A percentile compares a stretch with the other conserved stretches of the same genome.
Evolutionary conservation across 2,888 invertebrate species (phyloP).

Genomic region (Brachyptera risi): DNA sequence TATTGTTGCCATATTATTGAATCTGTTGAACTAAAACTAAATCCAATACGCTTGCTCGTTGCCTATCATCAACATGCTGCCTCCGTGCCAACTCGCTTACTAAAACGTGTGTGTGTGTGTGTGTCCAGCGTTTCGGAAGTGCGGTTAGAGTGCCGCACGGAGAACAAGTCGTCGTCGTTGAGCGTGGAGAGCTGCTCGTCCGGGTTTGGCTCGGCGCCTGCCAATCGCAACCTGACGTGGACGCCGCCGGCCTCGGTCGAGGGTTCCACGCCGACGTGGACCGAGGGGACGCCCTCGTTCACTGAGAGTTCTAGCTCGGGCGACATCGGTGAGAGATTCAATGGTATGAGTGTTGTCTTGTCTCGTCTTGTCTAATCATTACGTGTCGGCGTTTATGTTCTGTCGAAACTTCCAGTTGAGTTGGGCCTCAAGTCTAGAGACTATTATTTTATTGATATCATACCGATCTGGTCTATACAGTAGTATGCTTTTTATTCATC

Average conservation of each 20-base stretch:
- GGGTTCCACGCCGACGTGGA: conserved; percentile 96
- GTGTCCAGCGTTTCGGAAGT: conserved; percentile 70
- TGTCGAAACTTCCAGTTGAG: too few relatives aligned
- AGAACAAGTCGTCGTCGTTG: conserved; percentile 56
- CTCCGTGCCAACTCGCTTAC: too few relatives aligned
- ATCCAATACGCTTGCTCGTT: too few relatives aligned
- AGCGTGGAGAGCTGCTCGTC: conserved; percentile 60
- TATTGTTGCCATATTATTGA: too few relatives aligned
- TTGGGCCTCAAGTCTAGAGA: too few relatives aligned
- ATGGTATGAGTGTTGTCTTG: background rate
- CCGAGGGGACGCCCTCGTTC: conserved; percentile 96
- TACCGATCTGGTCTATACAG: too few relatives aligned
- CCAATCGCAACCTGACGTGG: conserved; percentile 56
- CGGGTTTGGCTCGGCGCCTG: conserved; percentile 42
- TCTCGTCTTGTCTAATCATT: background rate
- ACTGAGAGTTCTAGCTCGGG: conserved; percentile 94
- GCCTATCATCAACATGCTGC: too few relatives aligned
- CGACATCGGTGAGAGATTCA: conserved; percentile 66
- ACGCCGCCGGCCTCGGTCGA: conserved; percentile 82
- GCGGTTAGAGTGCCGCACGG: conserved; percentile 59
- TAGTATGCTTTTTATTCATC: too few relatives aligned
- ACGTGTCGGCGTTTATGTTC: too few relatives aligned
- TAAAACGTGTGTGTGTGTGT: too few relatives aligned
- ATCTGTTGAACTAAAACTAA: too few relatives aligned
- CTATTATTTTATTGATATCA: too few relatives aligned